Evolutionary conservation across 2,113 vertebrate species (phyloP), one percentile per base, ranked within the genome.

Genomic region (Trachemys scripta): DNA sequence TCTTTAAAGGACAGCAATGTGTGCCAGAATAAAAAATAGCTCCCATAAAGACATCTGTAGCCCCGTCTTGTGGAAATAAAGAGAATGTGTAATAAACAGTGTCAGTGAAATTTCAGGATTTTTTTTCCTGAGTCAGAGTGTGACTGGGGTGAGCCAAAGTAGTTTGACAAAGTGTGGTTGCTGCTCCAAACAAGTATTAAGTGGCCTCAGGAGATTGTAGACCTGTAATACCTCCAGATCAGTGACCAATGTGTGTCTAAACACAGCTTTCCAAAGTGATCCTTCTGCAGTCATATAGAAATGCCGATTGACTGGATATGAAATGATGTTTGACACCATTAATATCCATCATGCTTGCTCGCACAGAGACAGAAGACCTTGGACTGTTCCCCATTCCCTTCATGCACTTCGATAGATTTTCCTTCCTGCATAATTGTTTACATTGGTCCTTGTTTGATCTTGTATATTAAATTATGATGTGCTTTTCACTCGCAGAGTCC

Each of bases 301-400:
- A 90, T 88, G 86, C 89, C 91, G 65, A 0, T 93, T 96, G 89
- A 90, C 87, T 93, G 85, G 93, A 81, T 96, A 92, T 94, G 92
- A 97, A 97, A 96, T 95, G 93, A 95, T 96, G 95, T 97, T 97
- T 97, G 96, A 96, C 47, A 97, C 97, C 65, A 91, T 86, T 96
- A 65, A 59, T 94, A 96, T 85, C 91, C 93, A 95, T 96, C 90
- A 83, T 57, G 72, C 72, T 85, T 49, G 47, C 59, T 94, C 79
- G 25, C 38, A 42, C 72, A 76, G n/a, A 76, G 42, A 22, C 5
- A 45, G 24, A 76, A 24, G 38, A 76, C 38, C 22, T 45, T 24
- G 10, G n/a, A 45, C 72, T n/a, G 10, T 42, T 90, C 94, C 89
- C 88, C 81, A n/a, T 95, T 96, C 91, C 84, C 91, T 57, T 88